Conservation (phyloP, 2,797 vertebrate genomes). For the Aplochiton taeniatus region DNA sequence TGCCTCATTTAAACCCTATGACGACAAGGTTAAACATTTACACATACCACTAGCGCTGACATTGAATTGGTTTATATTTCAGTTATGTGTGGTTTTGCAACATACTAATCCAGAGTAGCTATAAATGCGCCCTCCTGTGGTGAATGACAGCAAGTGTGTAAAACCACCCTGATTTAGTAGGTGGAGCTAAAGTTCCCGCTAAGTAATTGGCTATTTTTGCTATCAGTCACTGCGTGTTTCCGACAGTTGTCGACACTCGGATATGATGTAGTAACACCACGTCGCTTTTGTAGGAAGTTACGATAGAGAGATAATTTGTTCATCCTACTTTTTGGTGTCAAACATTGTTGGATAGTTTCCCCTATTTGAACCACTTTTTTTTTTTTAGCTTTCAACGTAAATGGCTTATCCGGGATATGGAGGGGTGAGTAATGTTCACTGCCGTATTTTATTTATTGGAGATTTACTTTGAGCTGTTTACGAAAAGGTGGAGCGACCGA, state of each 20-base stretch:
- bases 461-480: no score
- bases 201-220: constrained; percentile 30
- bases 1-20: no score
- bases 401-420: constrained; percentile 81
- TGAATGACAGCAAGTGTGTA: neutral
- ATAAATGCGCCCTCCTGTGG: constrained; percentile 44
- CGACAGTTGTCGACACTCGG: constrained; percentile 10
- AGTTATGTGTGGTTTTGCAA: no score
- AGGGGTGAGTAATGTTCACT: constrained; percentile 68
- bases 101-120: neutral
- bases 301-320: neutral
- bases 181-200: no score
- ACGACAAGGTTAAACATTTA: no score
- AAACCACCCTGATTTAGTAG: no score
- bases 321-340: neutral
- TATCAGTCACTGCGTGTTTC: constrained; percentile 29
- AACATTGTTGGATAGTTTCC: neutral
- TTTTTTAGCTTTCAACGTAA: neutral
- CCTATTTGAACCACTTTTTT: neutral
- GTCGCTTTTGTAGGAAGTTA: constrained; percentile 21
- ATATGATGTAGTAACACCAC: constrained; percentile 35
- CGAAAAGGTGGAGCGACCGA: no score
- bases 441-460: neutral
- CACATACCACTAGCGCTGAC: no score
- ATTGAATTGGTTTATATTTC: no score